Evolutionary conservation across 2,113 vertebrate species (phyloP), one percentile per base, ranked within the genome.

Genomic region (Microtus pennsylvanicus): DNA sequence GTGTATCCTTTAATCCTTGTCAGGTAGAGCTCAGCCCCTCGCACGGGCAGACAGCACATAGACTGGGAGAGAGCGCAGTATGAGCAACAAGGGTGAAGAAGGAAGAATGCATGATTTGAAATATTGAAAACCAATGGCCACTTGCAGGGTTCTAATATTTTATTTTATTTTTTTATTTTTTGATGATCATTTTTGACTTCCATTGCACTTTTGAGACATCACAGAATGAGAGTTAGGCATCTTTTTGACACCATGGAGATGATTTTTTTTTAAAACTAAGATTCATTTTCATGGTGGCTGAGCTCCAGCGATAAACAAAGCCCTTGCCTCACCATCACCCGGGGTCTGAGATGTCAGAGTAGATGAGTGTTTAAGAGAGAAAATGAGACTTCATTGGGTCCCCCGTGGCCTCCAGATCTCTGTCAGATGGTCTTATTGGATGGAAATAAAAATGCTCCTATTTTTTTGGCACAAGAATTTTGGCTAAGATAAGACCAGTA

Each of bases 381-480:
- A 96, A 89, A 72, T 33, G n/a, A 86, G 61, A 67, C 95, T 97
- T 92, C 52, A 42, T 33, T 91, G 35, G 80, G 75, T 75, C 47
- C 50, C 75, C 58, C 63, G 82, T 82, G 2, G 14, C 81, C 91
- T 93, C 70, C 81, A 22, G 42, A 92, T 83, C 77, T 88, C n/a
- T 35, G 82, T 96, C 45, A 87, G 94, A 90, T 87, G 16, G 35
- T 78, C 45, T 95, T 55, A 63, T 81, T 83, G 91, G 87, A n/a
- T 80, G 67, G 35, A 92, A 91, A 91, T 85, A 94, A 96, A 96
- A 95, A 88, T 77, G 7, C 35, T 12, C 21, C n/a, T 52, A 94
- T 83, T 94, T 94, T 87, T 38, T 58, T 92, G 61, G 89, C 94
- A 87, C 33, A 82, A 94, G 95, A 89, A 70, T 95, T 97, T 97